A percentile compares a stretch with the other conserved stretches of the same genome.
Evolutionary conservation across 2,888 invertebrate genomes (phyloP).

Genomic region (Phyto melanocephala): DNA sequence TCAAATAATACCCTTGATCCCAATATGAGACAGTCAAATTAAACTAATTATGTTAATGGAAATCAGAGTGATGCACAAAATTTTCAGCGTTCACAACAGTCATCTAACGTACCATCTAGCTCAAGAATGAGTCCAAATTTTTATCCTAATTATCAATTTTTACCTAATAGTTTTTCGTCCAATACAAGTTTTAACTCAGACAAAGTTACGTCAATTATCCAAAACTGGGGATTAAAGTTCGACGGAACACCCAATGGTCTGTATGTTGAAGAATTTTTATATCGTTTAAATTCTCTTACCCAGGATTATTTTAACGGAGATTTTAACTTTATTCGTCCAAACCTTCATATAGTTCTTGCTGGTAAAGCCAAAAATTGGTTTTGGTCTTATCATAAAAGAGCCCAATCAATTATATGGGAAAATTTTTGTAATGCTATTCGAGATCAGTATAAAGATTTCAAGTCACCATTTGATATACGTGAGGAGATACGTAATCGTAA

Average conservation of each 20-base stretch:
- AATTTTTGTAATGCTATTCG: conserved; percentile 7
- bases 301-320: no score
- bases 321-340: no score
- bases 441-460: no score
- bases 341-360: neutral
- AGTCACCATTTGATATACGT: neutral
- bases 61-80: neutral
- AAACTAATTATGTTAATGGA: neutral
- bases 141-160: neutral
- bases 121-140: neutral
- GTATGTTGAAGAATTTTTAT: conserved; percentile 26
- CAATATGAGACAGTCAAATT: no score
- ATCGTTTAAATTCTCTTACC: neutral
- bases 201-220: no score
- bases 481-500: neutral
- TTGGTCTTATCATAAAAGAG: no score
- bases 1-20: no score
- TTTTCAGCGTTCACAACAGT: no score
- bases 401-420: neutral
- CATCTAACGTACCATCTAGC: no score
- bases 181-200: no score
- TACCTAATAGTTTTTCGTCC: neutral
- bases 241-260: neutral
- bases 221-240: neutral
- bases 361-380: no score